Base-by-base conservation (phyloP, 2,113 vertebrate species). In the Callaeas wilsoni region DNA sequence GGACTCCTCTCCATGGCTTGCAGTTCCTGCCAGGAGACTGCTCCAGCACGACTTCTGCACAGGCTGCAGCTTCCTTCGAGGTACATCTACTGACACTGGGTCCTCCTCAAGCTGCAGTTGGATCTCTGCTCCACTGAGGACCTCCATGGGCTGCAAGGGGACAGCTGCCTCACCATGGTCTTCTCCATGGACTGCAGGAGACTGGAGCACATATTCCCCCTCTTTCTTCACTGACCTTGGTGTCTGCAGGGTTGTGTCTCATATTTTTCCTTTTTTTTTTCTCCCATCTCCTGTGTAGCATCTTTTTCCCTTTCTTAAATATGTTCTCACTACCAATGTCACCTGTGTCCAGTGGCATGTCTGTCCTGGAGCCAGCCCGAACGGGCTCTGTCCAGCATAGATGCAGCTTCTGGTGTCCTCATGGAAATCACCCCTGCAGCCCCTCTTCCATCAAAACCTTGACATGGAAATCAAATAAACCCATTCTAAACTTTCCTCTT, bases 361-460 rank as follows among this genome's bases (percentile, higher is more conserved):
- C 30, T 8, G 1, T 35, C 46, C 37, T 56, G n/a, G 12, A 78
- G 9, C 8, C 63, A 69, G 11, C 13, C 37, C 22, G 26, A 49
- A 53, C 2, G 49, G 29, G 0, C 4, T 47, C 13, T 69, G 20
- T 60, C 23, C 21, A 69, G 12, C 49, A 52, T 2, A 8, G 17
- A 14, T 37, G 4, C 3, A 84, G 14, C 14, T 86, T 60, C 59
- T 86, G 12, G 6, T 52, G 23, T 52, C 42, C 16, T 81, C 23
- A 10, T 1, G 2, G 30, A 75, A 90, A 10, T 11, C 29, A 56
- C 1, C 2, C 1, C 9, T 64, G 47, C 4, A 67, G 19, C 20
- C 4, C 29, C 9, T 14, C 25, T 44, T 30, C 16, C 35, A 39
- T 41, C 11, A 55, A 86, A 86, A 68, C 26, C 17, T 85, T 50